Percentiles rank a stretch among this genome's conserved stretches.
Conservation (phyloP, 1,140 invertebrate genomes). For the Coelopa frigida region DNA sequence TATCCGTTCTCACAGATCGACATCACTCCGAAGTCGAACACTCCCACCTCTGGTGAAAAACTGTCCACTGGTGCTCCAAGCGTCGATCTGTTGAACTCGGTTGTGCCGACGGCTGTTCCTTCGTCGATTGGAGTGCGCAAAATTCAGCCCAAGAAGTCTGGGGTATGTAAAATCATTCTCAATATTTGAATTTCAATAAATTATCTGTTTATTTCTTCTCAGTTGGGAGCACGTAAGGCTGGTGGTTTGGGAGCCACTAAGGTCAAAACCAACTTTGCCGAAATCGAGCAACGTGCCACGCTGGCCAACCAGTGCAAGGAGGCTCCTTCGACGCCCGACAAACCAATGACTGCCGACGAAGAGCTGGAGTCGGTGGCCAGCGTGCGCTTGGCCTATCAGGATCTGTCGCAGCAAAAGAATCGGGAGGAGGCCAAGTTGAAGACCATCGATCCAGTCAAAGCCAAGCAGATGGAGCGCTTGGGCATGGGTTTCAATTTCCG, state of each 20-base stretch:
- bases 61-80: conserved; percentile 33
- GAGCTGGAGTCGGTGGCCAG: conserved; percentile 58
- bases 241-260: conserved; percentile 92
- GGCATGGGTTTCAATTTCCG: conserved; percentile 66
- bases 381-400: conserved; percentile 83
- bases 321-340: conserved; percentile 34
- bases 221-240: conserved; percentile 70
- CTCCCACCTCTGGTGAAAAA: conserved; percentile 17
- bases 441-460: conserved; percentile 76
- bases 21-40: conserved; percentile 17
- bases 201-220: background rate
- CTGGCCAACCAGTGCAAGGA: conserved; percentile 65
- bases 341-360: conserved; percentile 46
- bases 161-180: conserved; percentile 47
- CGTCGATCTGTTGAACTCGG: conserved; percentile 43
- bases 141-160: conserved; percentile 55
- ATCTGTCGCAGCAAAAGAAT: conserved; percentile 68
- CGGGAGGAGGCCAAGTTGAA: conserved; percentile 72
- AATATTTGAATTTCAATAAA: background rate
- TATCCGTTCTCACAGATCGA: conserved; percentile 20
- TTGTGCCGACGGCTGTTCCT: conserved; percentile 18
- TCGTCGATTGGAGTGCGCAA: conserved; percentile 59
- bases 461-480: conserved; percentile 81
- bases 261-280: conserved; percentile 91
- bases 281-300: conserved; percentile 84